These are phyloP conservation scores for Amblyopsis rosae DNA, from an alignment of 2,113 vertebrate genomes.

Conservation along the genomic window DNA sequence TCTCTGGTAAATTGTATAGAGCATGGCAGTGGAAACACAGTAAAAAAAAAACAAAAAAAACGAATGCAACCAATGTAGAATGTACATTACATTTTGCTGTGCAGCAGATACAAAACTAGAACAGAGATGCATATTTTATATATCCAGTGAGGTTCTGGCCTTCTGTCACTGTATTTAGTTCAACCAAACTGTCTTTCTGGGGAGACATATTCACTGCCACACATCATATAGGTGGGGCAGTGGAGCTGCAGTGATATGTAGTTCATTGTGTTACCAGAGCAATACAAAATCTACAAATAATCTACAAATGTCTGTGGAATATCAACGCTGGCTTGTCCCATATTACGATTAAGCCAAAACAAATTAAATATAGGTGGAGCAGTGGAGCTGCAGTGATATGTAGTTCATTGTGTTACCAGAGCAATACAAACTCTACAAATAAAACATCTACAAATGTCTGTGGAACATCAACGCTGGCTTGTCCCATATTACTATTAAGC, in stretches of 20 bases:
- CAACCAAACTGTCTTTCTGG: too few relatives aligned
- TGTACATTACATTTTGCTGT: too few relatives aligned
- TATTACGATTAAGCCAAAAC: conserved; percentile 19
- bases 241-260: background rate
- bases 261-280: conserved; percentile 5
- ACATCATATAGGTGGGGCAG: too few relatives aligned
- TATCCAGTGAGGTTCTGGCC: too few relatives aligned
- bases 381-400: background rate
- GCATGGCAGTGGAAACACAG: conserved; percentile 29
- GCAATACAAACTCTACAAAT: too few relatives aligned
- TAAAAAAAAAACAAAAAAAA: background rate
- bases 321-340: conserved; percentile 10
- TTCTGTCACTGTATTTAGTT: too few relatives aligned
- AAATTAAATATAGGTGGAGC: too few relatives aligned
- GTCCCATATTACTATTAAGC: conserved; percentile 24
- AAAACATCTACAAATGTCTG: conserved; percentile 21
- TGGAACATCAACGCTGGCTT: conserved; percentile 10
- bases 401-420: conserved; percentile 16
- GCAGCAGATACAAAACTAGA: too few relatives aligned
- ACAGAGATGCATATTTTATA: too few relatives aligned
- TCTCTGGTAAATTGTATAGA: conserved; percentile 50
- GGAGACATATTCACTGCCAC: too few relatives aligned
- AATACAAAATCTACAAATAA: too few relatives aligned
- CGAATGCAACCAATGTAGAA: conserved; percentile 16
- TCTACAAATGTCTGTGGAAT: conserved; percentile 18